A percentile compares a stretch with the other conserved stretches of the same genome.
Conservation (phyloP, 2,797 vertebrate species). For the Stomatorhinus walkeri region DNA sequence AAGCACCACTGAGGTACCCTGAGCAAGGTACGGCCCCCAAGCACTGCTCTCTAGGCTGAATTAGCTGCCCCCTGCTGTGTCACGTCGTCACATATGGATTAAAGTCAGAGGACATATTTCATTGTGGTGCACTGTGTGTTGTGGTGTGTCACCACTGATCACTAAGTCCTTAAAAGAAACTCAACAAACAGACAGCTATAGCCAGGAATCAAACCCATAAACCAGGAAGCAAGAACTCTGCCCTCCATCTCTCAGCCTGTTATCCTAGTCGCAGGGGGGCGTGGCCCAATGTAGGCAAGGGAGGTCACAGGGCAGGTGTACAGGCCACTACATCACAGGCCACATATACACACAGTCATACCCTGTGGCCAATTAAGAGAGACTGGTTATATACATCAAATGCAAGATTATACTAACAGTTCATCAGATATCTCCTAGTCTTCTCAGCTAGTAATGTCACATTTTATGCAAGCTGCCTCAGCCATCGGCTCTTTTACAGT, state of each 20-base stretch:
- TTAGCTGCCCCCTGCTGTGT: too few species aligned
- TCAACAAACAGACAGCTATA: background rate
- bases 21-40: too few species aligned
- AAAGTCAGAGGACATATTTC: too few species aligned
- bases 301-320: background rate
- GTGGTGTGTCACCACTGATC: too few species aligned
- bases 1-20: too few species aligned
- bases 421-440: background rate
- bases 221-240: background rate
- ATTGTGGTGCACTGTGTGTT: too few species aligned
- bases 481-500: background rate
- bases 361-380: background rate
- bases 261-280: background rate
- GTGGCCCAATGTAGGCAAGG: background rate
- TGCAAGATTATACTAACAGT: background rate
- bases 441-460: background rate
- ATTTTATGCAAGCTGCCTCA: background rate
- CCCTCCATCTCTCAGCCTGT: background rate
- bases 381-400: background rate
- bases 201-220: background rate
- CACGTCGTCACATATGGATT: too few species aligned
- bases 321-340: background rate
- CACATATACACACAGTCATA: background rate
- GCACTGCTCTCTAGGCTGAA: too few species aligned
- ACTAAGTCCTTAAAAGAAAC: background rate